Conservation (phyloP, 2,797 vertebrate species). For the Lemur catta region DNA sequence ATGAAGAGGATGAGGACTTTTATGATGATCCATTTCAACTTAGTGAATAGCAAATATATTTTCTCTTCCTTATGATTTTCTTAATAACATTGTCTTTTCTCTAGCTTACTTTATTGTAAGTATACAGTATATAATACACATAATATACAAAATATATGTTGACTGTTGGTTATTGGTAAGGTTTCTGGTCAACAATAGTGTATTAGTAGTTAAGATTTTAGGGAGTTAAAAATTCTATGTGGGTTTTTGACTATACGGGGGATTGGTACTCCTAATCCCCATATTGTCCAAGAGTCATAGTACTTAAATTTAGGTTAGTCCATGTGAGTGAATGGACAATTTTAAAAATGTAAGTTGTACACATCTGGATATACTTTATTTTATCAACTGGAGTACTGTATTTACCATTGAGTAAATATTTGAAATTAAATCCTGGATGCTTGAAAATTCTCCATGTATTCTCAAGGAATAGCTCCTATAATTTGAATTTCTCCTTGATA, state of each 20-base stretch:
- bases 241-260: neutral
- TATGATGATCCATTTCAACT: neutral
- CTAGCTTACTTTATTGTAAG: neutral
- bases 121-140: neutral
- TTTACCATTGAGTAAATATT: neutral
- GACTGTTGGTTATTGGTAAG: neutral
- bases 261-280: neutral
- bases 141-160: neutral
- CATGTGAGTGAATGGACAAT: neutral
- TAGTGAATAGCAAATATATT: too few relatives aligned
- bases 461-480: conserved; percentile 28
- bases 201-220: too few relatives aligned
- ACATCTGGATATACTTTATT: neutral
- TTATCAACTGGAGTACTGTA: neutral
- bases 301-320: conserved; percentile 1
- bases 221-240: neutral
- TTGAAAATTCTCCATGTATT: neutral
- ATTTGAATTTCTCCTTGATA: conserved; percentile 14
- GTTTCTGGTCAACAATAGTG: neutral
- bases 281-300: neutral
- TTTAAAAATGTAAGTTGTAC: neutral
- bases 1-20: neutral
- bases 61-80: neutral
- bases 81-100: neutral
- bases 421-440: conserved; percentile 32